Evolutionary conservation across 2,113 vertebrate species (phyloP), one percentile per base, ranked within the genome.

Genomic region (Leuciscus idus): DNA sequence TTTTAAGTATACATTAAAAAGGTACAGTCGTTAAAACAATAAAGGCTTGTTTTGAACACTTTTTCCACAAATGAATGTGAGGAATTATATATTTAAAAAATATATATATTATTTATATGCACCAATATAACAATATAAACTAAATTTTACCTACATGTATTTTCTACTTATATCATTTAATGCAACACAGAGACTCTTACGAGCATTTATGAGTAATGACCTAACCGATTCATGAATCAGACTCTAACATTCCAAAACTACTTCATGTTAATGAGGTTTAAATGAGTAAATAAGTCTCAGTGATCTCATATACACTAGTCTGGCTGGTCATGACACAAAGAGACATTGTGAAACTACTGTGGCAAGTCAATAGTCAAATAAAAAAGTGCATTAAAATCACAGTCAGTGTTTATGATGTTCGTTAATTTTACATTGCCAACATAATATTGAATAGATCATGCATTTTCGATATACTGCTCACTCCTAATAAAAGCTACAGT

Each of bases 321-420:
- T 30, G 50, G 50, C 7, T 28, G 4, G 46, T 10, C 76, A 9
- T 59, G 76, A 36, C 76, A 59, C 30, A 36, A 75, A 11, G 13
- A 48, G 43, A 13, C 19, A 75, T 50, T 68, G 66, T 4, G 13
- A 83, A 57, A 72, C 28, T 50, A 43, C 17, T 3, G 23, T 50
- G 43, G n/a, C 43, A 83, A 72, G 21, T 36, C 30, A 55, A 70
- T 73, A 52, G 28, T 30, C 50, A 83, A 55, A 57, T 68, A 19
- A 81, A 81, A 81, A 33, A 52, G 74, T 10, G 48, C 4, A 82
- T 68, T 82, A 23, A 68, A 82, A 68, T 21, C 3, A 19, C 4
- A 33, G 43, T 30, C 62, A 23, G 30, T 33, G 19, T 50, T 68
- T 48, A 82, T 82, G 61, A 39, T 57, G 30, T 36, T 52, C 4